Conservation (phyloP, 2,797 vertebrate species). For the Rhinogobio ventralis region DNA sequence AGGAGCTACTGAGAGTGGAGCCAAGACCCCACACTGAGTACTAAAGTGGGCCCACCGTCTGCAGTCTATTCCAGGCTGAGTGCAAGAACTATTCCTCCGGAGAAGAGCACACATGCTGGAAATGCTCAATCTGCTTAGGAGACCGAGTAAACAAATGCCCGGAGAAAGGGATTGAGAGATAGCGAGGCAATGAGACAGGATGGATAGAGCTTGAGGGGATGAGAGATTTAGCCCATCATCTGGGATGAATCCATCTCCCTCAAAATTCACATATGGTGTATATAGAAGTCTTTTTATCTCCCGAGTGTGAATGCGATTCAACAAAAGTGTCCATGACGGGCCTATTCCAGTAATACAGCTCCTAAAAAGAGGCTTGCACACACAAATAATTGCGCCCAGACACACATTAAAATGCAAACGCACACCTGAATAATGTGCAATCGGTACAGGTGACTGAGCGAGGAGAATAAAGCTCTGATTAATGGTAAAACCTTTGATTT, state of each 20-base stretch:
- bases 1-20: slow-evolving; percentile 49
- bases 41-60: slow-evolving; percentile 59
- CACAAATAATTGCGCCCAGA: slow-evolving; percentile 16
- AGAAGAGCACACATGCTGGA: slow-evolving; percentile 42
- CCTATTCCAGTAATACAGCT: neutral
- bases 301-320: neutral
- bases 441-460: slow-evolving; percentile 35
- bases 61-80: slow-evolving; percentile 54
- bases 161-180: neutral
- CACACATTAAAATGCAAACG: slow-evolving; percentile 12
- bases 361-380: neutral
- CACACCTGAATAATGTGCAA: slow-evolving; percentile 42
- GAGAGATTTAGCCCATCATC: slow-evolving; percentile 37
- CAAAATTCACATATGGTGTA: slow-evolving; percentile 42
- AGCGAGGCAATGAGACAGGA: neutral
- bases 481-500: slow-evolving; percentile 58
- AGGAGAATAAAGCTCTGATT: slow-evolving; percentile 57
- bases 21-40: slow-evolving; percentile 64
- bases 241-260: slow-evolving; percentile 41
- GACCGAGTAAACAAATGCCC: slow-evolving; percentile 29
- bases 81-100: slow-evolving; percentile 42
- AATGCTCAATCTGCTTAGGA: slow-evolving; percentile 37
- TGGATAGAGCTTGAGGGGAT: slow-evolving; percentile 7
- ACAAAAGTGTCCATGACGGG: neutral
- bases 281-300: slow-evolving; percentile 20